Base-by-base conservation (phyloP, 2,113 vertebrate species). In the Edolisoma coerulescens region DNA sequence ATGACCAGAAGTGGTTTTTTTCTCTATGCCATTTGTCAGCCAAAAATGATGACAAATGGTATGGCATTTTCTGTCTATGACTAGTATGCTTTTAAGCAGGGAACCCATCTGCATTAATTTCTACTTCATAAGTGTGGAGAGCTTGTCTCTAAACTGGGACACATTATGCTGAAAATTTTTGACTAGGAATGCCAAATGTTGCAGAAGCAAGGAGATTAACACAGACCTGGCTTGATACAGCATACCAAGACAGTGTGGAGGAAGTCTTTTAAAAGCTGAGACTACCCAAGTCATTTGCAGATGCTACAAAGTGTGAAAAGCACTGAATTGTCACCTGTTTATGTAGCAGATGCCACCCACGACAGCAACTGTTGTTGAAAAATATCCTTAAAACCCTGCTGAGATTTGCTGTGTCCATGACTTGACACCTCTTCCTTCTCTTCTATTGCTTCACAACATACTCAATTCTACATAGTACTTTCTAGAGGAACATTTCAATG, bases 61-160 rank as follows among this genome's bases (percentile, higher is more conserved):
- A 52, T 57, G 65, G 42, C 49, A 94, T 95, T 87, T 89, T 92
- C 68, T 85, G 32, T 75, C 80, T 57, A 52, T 70, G 30, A 84
- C 26, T 35, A 84, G 54, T 52, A 86, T 50, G 69, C 82, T 90
- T 92, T 95, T 84, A 93, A 92, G 81, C n/a, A 90, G 21, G 33
- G n/a, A 91, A 91, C 74, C 85, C 39, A 77, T 94, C 90, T 90
- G n/a, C 64, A 74, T 89, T 17, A 54, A 87, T 84, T 70, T 84
- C 65, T 91, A 69, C 19, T 69, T 83, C 28, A 2, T 82, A 90
- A 88, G 39, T 42, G 59, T n/a, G 32, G 78, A 69, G 19, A 47
- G 13, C 64, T 95, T 77, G 33, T 64, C 27, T 91, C 68, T 89
- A 94, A 92, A 88, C 10, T 82, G 65, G 78, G 92, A 91, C 57